Evolutionary conservation across 2,113 vertebrate species (phyloP), one percentile per base, ranked within the genome.

Genomic region (Siniperca chuatsi): DNA sequence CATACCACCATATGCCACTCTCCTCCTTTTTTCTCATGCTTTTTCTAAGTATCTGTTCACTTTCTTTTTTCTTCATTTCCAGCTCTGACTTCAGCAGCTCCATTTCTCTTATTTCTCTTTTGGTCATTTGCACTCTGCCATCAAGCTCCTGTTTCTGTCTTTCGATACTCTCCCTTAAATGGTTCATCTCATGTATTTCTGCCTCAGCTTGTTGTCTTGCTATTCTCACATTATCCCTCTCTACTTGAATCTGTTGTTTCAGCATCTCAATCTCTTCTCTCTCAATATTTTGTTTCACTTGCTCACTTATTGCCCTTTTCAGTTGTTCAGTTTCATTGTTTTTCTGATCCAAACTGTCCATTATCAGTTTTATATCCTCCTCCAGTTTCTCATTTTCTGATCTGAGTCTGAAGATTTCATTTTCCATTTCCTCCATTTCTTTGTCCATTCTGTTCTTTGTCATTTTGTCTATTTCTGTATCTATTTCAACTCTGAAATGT

Each of bases 21-120:
- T 92, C 76, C 8, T 81, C 72, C 11, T 52, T 89, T 74, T 90
- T 84, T 55, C 76, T 88, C 6, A 20, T 74, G 8, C 8, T 66
- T 82, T 91, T 87, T 72, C 79, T 82, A 11, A 89, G 58, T 20
- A 35, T 65, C 12, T 61, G 48, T 61, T 91, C 74, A 16, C 42
- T 69, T 70, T 91, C 87, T 71, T 57, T 92, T 78, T 79, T 91
- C 65, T 91, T 81, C 1, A 55, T 75, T 73, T 90, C 75, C 57
- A 94, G 64, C 58, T 94, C 87, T 7, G 61, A 52, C 79, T 90
- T 95, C 57, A 92, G 74, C 1, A 89, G 21, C 68, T 93, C 89
- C 61, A 93, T 82, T 75, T 95, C 90, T 67, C 25, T 66, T 33
- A 91, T 90, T 77, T 94, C 81, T 70, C 67, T 90, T 78, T 89